Base-by-base conservation (phyloP, 2,113 vertebrate species). In the Eonycteris spelaea region DNA sequence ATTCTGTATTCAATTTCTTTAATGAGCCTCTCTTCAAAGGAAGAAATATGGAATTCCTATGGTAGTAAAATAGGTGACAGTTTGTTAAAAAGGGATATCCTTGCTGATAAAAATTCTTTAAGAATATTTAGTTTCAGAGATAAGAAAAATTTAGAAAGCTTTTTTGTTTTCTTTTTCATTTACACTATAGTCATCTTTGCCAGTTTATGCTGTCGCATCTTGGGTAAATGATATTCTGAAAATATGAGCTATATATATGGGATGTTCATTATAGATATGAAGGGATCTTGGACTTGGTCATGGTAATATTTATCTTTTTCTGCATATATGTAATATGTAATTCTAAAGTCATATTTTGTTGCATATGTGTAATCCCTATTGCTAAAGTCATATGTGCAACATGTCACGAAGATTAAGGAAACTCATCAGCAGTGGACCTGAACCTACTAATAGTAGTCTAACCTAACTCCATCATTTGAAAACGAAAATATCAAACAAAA, bases 1-100 rank as follows among this genome's bases (percentile, higher is more conserved):
- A 99, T 99, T 94, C 99, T 99, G 68, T 99, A 98, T 98, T 99
- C 99, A 87, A 99, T 99, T 98, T 99, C 99, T 96, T 99, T 99
- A 96, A 99, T 99, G 97, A 99, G 99, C 96, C 99, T 99, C 98
- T 99, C 99, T 97, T 99, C 99, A 89, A 99, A 99, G 75, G 99
- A 99, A 95, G 99, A 99, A 97, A 99, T 99, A 35, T 99, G 99
- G 96, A 99, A 99, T 98, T 99, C 99, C 99, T 99, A 71, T 26
- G 78, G 78, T 30, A 93, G 30, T 91, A 74, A 98, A 97, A 97
- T 77, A 97, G 53, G 80, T 40, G 71, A 74, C 3, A 2, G 26
- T 78, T 94, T 82, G 73, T 97, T 95, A 89, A 94, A 95, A 91
- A 94, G 26, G 71, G 43, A 53, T 19, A 95, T 28, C 28, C 11